Conservation (phyloP, 2,888 invertebrate genomes). For the Plemyria rubiginata region DNA sequence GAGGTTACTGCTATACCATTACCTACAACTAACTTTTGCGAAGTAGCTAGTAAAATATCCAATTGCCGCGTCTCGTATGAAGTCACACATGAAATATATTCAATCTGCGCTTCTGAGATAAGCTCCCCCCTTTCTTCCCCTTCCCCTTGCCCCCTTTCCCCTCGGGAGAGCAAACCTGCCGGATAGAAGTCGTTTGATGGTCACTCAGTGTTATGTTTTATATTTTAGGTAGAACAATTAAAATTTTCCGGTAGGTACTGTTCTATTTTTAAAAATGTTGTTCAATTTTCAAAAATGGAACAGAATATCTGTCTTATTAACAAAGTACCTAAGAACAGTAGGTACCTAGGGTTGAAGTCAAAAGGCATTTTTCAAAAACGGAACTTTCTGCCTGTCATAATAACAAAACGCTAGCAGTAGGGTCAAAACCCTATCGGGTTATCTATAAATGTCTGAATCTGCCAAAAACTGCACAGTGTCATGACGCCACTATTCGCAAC, state of each 20-base stretch:
- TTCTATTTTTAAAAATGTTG: no score
- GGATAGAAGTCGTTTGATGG: conserved; percentile 67
- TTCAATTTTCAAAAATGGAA: no score
- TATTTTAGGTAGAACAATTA: conserved; percentile 42
- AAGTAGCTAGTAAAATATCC: conserved; percentile 49
- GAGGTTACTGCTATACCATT: not conserved
- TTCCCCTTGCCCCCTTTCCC: conserved; percentile 41
- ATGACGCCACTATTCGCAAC: conserved; percentile 45
- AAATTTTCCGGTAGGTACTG: not conserved
- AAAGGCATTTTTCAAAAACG: no score
- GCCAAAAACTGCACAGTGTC: conserved; percentile 13
- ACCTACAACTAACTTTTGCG: not conserved
- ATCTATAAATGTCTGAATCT: conserved; percentile 17
- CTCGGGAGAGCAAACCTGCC: conserved; percentile 49
- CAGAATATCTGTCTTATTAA: no score
- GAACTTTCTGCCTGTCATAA: not conserved
- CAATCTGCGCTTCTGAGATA: conserved; percentile 88
- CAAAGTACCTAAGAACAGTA: no score
- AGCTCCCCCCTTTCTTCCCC: conserved; percentile 61
- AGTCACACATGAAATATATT: conserved; percentile 88
- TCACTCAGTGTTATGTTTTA: conserved; percentile 55
- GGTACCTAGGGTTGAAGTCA: no score
- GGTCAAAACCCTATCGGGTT: conserved; percentile 1
- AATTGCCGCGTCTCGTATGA: conserved; percentile 59
- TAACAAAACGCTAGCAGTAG: not conserved